Base-by-base conservation (phyloP, 2,888 invertebrate species). In the Sericinus montela region DNA sequence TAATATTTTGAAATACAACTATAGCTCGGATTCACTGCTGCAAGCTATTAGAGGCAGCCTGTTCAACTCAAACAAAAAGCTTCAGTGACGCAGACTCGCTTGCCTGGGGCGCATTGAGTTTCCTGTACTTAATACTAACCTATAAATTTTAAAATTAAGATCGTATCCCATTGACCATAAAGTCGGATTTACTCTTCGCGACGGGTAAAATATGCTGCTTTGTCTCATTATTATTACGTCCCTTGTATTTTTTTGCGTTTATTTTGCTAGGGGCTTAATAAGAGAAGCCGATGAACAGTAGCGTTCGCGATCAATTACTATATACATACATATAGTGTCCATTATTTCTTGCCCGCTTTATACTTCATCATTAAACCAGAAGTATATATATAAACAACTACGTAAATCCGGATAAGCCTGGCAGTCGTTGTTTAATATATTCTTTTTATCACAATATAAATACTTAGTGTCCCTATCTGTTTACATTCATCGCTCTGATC, bases 31-130 rank as follows among this genome's bases (percentile, higher is more conserved):
- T 83, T 75, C 77, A n/a, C n/a, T n/a, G 81, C 80, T 83, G 84
- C 81, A 81, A 83, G 85, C 86, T 87, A 86, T 87, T 88, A 86
- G 79, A 85, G 81, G 79, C 84, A 83, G 80, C 85, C 79, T 84
- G 48, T 86, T 84, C 81, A 86, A 73, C 69, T 78, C 80, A 83
- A 87, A 86, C 86, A 86, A 86, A 86, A 84, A 79, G 83, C 76
- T 73, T 70, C 78, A 79, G 78, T 75, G 80, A 79, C 76, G 78
- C 70, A 71, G 74, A 71, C 76, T 71, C 69, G 77, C 70, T 61
- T 69, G 79, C 77, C 75, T 69, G 70, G 60, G 69, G 76, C 77
- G 71, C 72, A 78, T 74, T 73, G 60, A 70, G 60, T 59, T 59
- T 52, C 65, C 62, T 37, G 44, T 45, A 67, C 72, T 80, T 82